Base-by-base conservation (phyloP, 1,140 invertebrate species). In the Eriosoma lanigerum region DNA sequence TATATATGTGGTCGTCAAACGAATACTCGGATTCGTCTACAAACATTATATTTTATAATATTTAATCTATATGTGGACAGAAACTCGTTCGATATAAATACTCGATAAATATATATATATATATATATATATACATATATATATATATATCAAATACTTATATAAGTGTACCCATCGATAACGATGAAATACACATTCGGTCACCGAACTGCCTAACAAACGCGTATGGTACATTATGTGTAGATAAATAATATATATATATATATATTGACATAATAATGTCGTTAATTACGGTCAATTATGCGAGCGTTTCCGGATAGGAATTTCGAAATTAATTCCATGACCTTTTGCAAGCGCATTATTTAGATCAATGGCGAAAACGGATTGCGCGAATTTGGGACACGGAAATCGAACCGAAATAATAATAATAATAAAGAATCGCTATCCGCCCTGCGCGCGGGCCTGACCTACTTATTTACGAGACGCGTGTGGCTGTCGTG, bases 401-500 rank as follows among this genome's bases (percentile, higher is more conserved):
- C 4, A 19, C 17, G 50, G 15, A 19, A 52, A 19, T 52, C 19
- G 50, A 5, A 19, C 50, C 12, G 15, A 19, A 52, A 52, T 19
- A 19, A 4, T 46, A 68, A 68, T 8, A 44, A 46, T 46, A 26
- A 76, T 44, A 46, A 26, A 21, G 21, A 46, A 76, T 26, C 15
- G 17, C 21, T 24, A 19, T 50, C 44, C 64, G 44, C n/a, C 44
- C 38, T 2, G 62, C 10, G 13, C 64, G 66, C 21, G 56, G 21
- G 73, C 56, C 21, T 76, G 73, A 76, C 73, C 73, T 76, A 76
- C 52, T 76, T 75, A 48, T 70, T 54, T 8, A 5, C 8, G 32
- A 1, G 70, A 26, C 24, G 46, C 3, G 24, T 17, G 68, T 17
- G 21, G 24, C 26, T 24, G 19, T 15, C 52, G 13, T 17, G n/a